Evolutionary conservation across 2,113 vertebrate species (phyloP).

Genomic region (Sinocyclocheilus anshuiensis): DNA sequence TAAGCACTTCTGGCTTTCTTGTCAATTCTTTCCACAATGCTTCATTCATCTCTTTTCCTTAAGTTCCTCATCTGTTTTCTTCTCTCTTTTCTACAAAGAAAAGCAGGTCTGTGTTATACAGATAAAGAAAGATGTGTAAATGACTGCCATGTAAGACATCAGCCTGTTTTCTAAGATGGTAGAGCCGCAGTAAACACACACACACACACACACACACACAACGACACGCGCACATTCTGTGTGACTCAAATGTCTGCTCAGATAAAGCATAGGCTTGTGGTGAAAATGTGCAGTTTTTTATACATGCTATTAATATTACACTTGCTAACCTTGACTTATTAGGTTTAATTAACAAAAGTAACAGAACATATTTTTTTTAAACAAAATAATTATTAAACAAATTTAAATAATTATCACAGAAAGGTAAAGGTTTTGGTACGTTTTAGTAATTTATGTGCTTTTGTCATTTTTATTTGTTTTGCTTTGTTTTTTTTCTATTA

Average conservation of each 20-base stretch:
- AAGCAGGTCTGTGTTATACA: not conserved
- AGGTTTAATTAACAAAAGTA: not conserved
- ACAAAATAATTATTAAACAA: not conserved
- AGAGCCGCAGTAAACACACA: not conserved
- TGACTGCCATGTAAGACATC: not conserved
- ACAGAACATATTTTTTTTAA: no score
- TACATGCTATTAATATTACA: not conserved
- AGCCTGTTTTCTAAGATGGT: not conserved
- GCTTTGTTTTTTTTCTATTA: no score
- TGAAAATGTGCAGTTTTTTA: slow-evolving; percentile 3
- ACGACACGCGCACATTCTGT: not conserved
- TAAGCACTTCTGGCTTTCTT: slow-evolving; percentile 36
- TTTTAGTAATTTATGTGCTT: not conserved
- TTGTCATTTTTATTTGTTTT: not conserved
- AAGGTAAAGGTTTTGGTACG: no score
- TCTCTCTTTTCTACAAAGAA: not conserved
- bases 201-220: not conserved
- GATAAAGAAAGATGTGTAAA: slow-evolving; percentile 2
- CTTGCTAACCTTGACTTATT: not conserved
- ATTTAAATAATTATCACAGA: not conserved
- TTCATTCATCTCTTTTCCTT: slow-evolving; percentile 28
- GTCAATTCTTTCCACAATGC: slow-evolving; percentile 26
- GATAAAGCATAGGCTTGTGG: not conserved
- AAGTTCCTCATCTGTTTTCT: slow-evolving; percentile 21
- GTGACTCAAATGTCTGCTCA: not conserved